A percentile compares a stretch with the other conserved stretches of the same genome.
Conservation (phyloP, 2,113 vertebrate species). For the Zosterops japonicus region DNA sequence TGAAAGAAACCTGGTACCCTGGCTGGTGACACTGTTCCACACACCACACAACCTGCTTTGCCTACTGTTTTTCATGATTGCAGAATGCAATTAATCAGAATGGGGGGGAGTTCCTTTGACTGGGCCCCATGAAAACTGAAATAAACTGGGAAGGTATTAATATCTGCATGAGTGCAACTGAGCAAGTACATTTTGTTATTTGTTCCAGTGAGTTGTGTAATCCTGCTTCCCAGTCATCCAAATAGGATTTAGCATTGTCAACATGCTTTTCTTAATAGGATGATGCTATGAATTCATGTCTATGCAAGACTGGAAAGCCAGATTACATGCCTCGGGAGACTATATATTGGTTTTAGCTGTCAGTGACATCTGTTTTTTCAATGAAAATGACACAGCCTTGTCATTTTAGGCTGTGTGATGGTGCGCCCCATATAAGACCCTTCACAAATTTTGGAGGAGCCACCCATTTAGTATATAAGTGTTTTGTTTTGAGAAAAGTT, state of each 20-base stretch:
- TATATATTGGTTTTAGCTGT: not conserved
- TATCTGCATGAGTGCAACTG: not conserved
- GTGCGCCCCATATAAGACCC: not conserved
- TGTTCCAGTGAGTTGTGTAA: slow-evolving; percentile 62
- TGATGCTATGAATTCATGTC: slow-evolving; percentile 44
- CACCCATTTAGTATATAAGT: not conserved
- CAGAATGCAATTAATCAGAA: not conserved
- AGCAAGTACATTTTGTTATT: slow-evolving; percentile 58
- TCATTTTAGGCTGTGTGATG: not conserved
- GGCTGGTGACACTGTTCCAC: not conserved
- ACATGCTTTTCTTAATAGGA: slow-evolving; percentile 60
- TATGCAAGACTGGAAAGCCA: slow-evolving; percentile 29
- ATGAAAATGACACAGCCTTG: not conserved
- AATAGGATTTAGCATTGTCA: slow-evolving; percentile 63
- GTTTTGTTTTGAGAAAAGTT: not conserved
- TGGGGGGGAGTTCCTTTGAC: not conserved
- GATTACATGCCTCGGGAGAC: slow-evolving; percentile 8
- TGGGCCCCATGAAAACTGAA: not conserved
- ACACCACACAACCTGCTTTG: not conserved
- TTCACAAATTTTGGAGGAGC: not conserved
- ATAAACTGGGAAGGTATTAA: not conserved
- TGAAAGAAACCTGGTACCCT: not conserved
- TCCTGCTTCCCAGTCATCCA: slow-evolving; percentile 54
- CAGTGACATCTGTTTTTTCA: not conserved
- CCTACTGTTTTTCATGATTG: not conserved